Conservation (phyloP, 2,888 invertebrate species). For the Portevinia maculata region DNA sequence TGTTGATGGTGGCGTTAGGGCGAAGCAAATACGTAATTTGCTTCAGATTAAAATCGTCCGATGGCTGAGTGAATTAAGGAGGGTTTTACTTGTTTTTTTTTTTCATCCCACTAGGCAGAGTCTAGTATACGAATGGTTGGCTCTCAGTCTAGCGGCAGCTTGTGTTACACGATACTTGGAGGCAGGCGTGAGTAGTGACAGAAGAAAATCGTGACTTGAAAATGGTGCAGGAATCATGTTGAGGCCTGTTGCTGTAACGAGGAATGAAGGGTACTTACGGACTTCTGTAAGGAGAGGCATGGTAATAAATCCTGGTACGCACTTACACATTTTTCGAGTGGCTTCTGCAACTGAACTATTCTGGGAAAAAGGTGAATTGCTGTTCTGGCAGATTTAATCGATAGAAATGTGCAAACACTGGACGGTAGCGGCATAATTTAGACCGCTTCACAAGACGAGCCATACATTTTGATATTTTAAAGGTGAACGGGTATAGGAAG, state of each 20-base stretch:
- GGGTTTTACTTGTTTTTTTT: constrained; percentile 28
- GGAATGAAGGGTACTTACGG: constrained; percentile 23
- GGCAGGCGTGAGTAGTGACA: constrained; percentile 48
- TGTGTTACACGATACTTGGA: constrained; percentile 44
- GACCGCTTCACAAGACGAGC: too few relatives aligned
- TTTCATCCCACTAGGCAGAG: constrained; percentile 5
- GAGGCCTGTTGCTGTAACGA: constrained; percentile 41
- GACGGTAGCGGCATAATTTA: too few relatives aligned
- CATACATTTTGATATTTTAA: too few relatives aligned
- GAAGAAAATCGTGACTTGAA: constrained; percentile 70
- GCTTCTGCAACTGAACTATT: constrained; percentile 19
- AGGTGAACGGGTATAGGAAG: too few relatives aligned
- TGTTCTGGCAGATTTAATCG: too few relatives aligned
- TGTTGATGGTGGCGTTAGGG: constrained; percentile 71
- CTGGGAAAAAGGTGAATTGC: neutral
- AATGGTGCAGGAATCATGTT: constrained; percentile 58
- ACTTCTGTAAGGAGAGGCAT: constrained; percentile 38
- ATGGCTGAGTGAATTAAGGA: constrained; percentile 65
- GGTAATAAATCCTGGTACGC: constrained; percentile 63
- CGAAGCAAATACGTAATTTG: constrained; percentile 71
- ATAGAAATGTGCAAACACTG: too few relatives aligned
- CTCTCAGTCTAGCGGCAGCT: neutral
- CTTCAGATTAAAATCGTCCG: constrained; percentile 70
- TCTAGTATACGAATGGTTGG: neutral
- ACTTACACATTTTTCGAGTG: constrained; percentile 48